Evolutionary conservation across 1,140 invertebrate genomes (phyloP), one percentile per base, ranked within the genome.

Genomic region (Uloborus diversus): DNA sequence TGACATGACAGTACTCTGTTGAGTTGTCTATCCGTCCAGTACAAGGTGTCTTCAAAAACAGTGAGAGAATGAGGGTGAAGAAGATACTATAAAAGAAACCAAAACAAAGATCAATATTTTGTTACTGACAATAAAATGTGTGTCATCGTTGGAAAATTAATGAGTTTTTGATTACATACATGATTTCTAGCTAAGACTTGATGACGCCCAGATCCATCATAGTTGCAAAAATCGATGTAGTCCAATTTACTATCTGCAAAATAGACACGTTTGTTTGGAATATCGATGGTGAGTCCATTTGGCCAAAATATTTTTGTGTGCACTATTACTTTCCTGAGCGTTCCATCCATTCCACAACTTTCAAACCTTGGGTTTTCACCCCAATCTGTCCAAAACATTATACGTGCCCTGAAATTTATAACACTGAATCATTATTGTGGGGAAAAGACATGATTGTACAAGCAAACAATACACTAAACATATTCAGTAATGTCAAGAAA

Each of bases 321-420:
- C 27, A 99, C 95, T 28, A 99, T 96, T 0, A 92, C 91, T 17
- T 89, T 90, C 11, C 97, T 90, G 83, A 94, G 92, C 0, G 91
- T 92, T 0, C 97, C 97, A 85, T 99, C 97, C 94, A 99, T 94
- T 25, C 96, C 96, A 9, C 97, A 93, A 78, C 96, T 88, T 87
- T 99, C 97, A 73, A 99, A 96, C 1, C 96, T 87, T 2, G 97
- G 97, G 88, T 98, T 96, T 85, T 98, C 96, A 56, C 97, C 97
- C 97, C 97, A 99, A 85, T 99, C 97, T 0, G 96, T 97, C 97
- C 97, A 98, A 88, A 98, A 98, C 17, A 98, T 88, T 90, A 93
- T 95, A 4, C 92, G 87, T 0, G 94, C 92, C 33, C 89, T n/a
- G n/a, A n/a, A n/a, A n/a, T n/a, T n/a, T n/a, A n/a, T n/a, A n/a